Evolutionary conservation across 2,888 invertebrate genomes (phyloP), one percentile per base, ranked within the genome.

Genomic region (Deilephila porcellus): DNA sequence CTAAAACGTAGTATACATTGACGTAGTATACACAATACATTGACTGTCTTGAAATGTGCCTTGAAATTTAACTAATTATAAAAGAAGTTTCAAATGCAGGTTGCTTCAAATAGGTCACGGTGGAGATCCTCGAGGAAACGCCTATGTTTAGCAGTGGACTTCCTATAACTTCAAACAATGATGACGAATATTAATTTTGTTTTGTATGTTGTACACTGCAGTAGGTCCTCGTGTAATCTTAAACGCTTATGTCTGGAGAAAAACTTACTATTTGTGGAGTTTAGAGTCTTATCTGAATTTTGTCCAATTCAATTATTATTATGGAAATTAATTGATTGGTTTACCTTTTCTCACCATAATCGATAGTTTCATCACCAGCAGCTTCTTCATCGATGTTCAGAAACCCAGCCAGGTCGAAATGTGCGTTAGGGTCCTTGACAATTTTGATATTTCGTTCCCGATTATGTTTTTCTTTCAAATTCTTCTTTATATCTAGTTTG

Each of bases 401-500:
- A 20, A 67, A 67, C 20, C 45, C 45, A 20, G 67, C 67, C 25
- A 67, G 45, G 20, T 67, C 52, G 14, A 67, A 67, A 25, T 67
- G 25, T 2, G 67, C 52, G 6, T 67, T 67, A 17, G 52, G 52
- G 25, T 67, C 17, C 25, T 52, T 67, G 17, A 20, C 0, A 52
- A 17, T 20, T 45, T 67, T 67, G 8, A 34, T 6, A 25, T 52
- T 67, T 67, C 45, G 11, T 25, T 25, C 25, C 25, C 20, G 25
- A 25, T 25, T 17, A 52, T 17, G 52, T 45, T 45, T 52, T 67
- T 14, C 25, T 52, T 62, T 8, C 70, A 6, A 14, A 70, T 60
- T 32, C 72, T 71, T 17, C 72, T 73, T 37, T 70, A 72, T 25
- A 45, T 67, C 20, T 1, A 17, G 52, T 67, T 52, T 67, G 1